Percentiles rank a stretch among this genome's conserved stretches.
These are phyloP conservation scores for Glossophaga mutica DNA, from an alignment of 2,797 vertebrate species.

Conservation along the genomic window DNA sequence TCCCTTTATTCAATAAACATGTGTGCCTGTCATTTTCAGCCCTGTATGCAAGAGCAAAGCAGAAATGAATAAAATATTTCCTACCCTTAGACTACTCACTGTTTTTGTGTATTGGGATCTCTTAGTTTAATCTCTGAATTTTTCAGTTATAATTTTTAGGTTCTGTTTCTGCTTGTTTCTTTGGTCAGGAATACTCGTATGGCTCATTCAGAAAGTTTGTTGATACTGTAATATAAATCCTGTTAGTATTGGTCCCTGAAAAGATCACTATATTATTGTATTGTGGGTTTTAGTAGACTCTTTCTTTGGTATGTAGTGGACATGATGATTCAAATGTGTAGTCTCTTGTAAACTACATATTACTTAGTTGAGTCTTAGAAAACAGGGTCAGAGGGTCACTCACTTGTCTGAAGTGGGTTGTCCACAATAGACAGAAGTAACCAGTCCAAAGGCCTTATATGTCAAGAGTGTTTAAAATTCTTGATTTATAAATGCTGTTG, in stretches of 20 bases:
- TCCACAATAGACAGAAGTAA: constrained; percentile 6
- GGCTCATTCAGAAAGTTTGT: background rate
- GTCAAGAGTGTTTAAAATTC: background rate
- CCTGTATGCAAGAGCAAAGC: background rate
- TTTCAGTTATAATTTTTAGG: constrained; percentile 27
- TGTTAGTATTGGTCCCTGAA: background rate
- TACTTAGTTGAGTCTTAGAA: background rate
- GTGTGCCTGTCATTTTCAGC: background rate
- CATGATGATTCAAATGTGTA: constrained; percentile 4
- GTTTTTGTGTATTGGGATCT: background rate
- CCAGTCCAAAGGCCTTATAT: background rate
- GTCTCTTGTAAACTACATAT: constrained; percentile 11
- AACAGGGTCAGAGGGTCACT: background rate
- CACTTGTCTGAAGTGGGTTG: background rate
- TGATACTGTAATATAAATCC: background rate
- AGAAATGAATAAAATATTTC: constrained; percentile 46
- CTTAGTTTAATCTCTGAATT: background rate
- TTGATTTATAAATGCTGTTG: constrained; percentile 32
- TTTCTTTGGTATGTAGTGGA: background rate
- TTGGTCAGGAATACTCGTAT: background rate
- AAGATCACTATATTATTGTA: background rate
- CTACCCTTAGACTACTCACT: background rate
- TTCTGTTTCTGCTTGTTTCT: background rate
- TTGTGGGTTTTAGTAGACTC: constrained; percentile 14
- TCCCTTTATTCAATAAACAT: background rate